Percentiles rank a stretch among this genome's conserved stretches.
Evolutionary conservation across 1,140 invertebrate genomes (phyloP).

Genomic region (Caenorhabditis latens): DNA sequence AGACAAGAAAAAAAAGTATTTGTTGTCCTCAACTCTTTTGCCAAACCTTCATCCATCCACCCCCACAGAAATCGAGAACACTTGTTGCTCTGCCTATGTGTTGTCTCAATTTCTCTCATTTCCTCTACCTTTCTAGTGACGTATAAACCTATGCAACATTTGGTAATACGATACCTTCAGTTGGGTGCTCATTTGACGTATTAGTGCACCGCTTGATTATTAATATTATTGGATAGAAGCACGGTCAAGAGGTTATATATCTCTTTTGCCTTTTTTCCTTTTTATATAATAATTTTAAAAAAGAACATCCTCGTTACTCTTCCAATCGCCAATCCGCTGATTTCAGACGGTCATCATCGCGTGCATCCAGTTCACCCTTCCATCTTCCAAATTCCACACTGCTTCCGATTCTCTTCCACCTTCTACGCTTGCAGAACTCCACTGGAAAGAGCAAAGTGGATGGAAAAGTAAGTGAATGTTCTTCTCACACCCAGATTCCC

Average conservation of each 20-base stretch:
- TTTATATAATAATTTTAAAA: background rate
- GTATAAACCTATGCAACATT: conserved; percentile 49
- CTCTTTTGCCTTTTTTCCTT: background rate
- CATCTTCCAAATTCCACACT: conserved; percentile 72
- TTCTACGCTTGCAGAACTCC: conserved; percentile 73
- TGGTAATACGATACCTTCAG: background rate
- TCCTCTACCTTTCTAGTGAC: background rate
- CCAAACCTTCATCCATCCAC: conserved; percentile 24
- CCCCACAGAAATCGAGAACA: conserved; percentile 50
- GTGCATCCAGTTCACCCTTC: conserved; percentile 76
- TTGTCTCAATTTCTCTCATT: conserved; percentile 1
- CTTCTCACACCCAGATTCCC: conserved; percentile 4
- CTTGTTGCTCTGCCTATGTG: background rate
- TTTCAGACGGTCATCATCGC: conserved; percentile 65
- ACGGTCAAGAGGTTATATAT: background rate
- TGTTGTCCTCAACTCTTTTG: conserved; percentile 11
- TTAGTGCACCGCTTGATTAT: background rate
- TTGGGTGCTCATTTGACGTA: background rate
- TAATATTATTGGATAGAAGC: conserved; percentile 10
- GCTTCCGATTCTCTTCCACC: conserved; percentile 71
- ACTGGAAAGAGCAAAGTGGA: conserved; percentile 71
- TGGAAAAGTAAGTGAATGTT: conserved; percentile 73
- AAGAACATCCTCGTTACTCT: background rate
- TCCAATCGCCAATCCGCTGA: background rate
- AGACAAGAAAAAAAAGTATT: background rate